A percentile compares a stretch with the other conserved stretches of the same genome.
These are phyloP conservation scores for Epizoanthus ramosus DNA, from an alignment of 92 coral and sea anemone genomes.

Conservation along the genomic window DNA sequence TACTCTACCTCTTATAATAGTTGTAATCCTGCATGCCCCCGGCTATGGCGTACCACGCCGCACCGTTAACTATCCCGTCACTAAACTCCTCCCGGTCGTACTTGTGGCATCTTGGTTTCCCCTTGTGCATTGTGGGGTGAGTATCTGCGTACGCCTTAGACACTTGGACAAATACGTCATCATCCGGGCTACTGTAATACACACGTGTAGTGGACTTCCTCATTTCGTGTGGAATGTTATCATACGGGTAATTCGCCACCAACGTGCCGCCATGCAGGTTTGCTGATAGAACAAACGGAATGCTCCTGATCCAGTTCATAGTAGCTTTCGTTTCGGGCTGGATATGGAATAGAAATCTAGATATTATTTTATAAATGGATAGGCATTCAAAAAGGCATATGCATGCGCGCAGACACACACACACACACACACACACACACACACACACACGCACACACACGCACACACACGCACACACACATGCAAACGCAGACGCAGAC, in stretches of 20 bases:
- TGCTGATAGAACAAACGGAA: conserved; percentile 92
- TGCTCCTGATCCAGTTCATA: conserved; percentile 85
- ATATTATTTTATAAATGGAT: neutral
- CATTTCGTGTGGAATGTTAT: conserved; percentile 79
- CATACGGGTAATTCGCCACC: conserved; percentile 95
- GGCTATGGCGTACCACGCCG: conserved; percentile 93
- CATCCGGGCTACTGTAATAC: conserved; percentile 95
- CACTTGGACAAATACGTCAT: conserved; percentile 85
- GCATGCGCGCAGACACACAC: neutral
- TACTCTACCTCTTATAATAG: conserved; percentile 79
- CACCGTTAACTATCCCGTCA: conserved; percentile 97
- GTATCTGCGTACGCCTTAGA: conserved; percentile 78
- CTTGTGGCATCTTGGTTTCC: conserved; percentile 71
- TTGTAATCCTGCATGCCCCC: conserved; percentile 99
- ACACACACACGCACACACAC: too few species aligned
- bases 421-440: too few species aligned
- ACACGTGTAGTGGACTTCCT: conserved; percentile 54
- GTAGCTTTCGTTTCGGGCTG: conserved; percentile 86
- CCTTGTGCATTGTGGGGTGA: conserved; percentile 91
- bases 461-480: too few species aligned
- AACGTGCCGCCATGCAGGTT: conserved; percentile 94
- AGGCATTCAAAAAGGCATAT: neutral
- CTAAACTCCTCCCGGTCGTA: conserved; percentile 57
- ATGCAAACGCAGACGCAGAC: neutral
- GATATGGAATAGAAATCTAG: neutral